These are phyloP conservation scores for Muricea muricata DNA, from an alignment of 92 coral and sea anemone species.

Conservation along the genomic window DNA sequence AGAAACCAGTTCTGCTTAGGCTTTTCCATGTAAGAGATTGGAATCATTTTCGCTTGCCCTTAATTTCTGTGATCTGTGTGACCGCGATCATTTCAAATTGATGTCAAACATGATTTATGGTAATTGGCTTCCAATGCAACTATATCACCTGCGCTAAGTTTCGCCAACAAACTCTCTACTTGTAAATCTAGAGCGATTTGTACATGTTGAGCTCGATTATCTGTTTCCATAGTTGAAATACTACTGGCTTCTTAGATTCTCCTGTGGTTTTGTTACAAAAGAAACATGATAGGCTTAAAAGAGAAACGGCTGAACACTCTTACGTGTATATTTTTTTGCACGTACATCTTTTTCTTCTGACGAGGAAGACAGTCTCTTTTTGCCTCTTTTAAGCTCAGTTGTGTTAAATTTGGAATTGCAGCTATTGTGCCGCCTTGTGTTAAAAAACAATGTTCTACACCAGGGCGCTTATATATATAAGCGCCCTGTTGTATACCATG, in stretches of 20 bases:
- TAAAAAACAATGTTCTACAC: not conserved
- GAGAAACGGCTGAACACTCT: too few species aligned
- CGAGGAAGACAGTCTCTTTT: too few species aligned
- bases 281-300: slow-evolving; percentile 11
- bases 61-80: not conserved
- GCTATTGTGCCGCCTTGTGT: not conserved
- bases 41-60: not conserved
- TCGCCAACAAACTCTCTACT: slow-evolving; percentile 55
- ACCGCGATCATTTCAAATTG: slow-evolving; percentile 15
- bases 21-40: slow-evolving; percentile 5
- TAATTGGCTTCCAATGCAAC: slow-evolving; percentile 66
- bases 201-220: slow-evolving; percentile 39
- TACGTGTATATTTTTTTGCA: too few species aligned
- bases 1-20: slow-evolving; percentile 26
- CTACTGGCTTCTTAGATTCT: too few species aligned
- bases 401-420: not conserved
- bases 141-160: slow-evolving; percentile 61
- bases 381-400: slow-evolving; percentile 3
- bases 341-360: too few species aligned
- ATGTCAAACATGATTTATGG: slow-evolving; percentile 43
- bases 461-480: not conserved
- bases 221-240: slow-evolving; percentile 61
- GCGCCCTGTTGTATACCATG: too few species aligned
- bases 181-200: slow-evolving; percentile 45
- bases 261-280: slow-evolving; percentile 6